Evolutionary conservation across 2,113 vertebrate species (phyloP).

Genomic region (Semnornis frantzii): DNA sequence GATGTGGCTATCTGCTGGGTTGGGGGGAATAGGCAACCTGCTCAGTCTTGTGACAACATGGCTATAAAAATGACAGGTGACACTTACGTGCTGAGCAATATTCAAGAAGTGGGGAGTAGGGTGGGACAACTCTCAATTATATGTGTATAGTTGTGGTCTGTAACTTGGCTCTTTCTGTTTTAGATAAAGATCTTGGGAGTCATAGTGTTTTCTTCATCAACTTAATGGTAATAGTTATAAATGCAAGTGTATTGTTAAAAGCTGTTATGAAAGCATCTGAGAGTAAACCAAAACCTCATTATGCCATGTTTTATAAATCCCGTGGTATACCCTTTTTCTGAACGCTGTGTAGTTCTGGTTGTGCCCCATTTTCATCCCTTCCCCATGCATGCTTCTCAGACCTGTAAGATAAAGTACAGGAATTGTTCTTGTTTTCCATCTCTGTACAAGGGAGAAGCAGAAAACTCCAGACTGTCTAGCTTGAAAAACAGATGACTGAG

Average conservation of each 20-base stretch:
- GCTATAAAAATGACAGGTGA: neutral
- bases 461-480: neutral
- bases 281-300: constrained; percentile 36
- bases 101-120: neutral
- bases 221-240: neutral
- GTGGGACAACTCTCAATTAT: neutral
- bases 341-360: neutral
- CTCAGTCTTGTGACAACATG: neutral
- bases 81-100: neutral
- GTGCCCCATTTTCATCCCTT: neutral
- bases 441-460: neutral
- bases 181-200: constrained; percentile 17
- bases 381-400: neutral
- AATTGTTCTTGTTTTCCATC: neutral
- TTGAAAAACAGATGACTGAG: neutral
- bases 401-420: neutral
- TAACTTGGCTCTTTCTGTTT: neutral
- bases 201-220: neutral
- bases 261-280: constrained; percentile 37
- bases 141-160: neutral
- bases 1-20: neutral
- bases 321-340: neutral
- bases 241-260: constrained; percentile 39
- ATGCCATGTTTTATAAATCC: constrained; percentile 28
- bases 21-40: neutral